Base-by-base conservation (phyloP, 2,888 invertebrate genomes). In the Hyposoter didymator region DNA sequence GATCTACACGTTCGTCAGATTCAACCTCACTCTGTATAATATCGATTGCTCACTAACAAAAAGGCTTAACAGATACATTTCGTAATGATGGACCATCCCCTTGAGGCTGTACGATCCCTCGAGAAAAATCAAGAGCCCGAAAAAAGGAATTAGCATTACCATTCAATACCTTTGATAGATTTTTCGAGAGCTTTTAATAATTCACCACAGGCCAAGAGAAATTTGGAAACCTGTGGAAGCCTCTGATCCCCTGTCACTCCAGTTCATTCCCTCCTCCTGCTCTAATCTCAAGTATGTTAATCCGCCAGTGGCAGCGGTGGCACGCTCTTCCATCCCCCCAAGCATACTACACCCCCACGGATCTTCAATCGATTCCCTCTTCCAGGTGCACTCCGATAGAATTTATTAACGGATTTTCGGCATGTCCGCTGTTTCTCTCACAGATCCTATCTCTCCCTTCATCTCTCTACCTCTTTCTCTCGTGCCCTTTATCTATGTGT, bases 241-340 rank as follows among this genome's bases (percentile, higher is more conserved):
- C 39, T 35, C 52, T 55, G 49, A 64, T 17, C 49, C 70, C 76
- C 22, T 35, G 55, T 7, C 59, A 64, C 28, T 49, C 32, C 67
- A 19, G 43, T 67, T 59, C 8, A 35, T 69, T 43, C 49, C 19
- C 78, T 73, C 75, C 79, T 80, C 78, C 81, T 76, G 74, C 66
- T 74, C 85, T 87, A 86, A 84, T 82, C 73, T 64, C 84, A 87
- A 89, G 88, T 85, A 85, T 82, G 87, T 87, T 88, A 90, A 87
- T 89, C 87, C 87, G 82, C 70, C 28, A 49, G 59, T 59, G 62
- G 72, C 45, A 45, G n/a, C 72, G 45, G 43, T 75, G 55, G 59
- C 84, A 43, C 73, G 32, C 76, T 67, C 66, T 39, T 66, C n/a
- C 59, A 45, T 19, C 32, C 64, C 19, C 17, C n/a, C 22, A 2